Base-by-base conservation (phyloP, 2,113 vertebrate genomes). In the Camelus dromedarius region DNA sequence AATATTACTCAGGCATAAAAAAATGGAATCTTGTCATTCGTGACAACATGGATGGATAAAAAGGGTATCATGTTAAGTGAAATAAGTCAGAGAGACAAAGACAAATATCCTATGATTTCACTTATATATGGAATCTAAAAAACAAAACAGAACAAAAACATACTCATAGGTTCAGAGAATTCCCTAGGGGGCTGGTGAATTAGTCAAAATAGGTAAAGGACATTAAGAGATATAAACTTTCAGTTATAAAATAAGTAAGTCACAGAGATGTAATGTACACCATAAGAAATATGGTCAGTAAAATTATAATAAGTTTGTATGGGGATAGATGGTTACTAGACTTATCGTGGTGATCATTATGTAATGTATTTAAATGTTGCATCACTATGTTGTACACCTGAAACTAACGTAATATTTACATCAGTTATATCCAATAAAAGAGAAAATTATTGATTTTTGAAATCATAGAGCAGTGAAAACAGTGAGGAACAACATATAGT, bases 401-500 rank as follows among this genome's bases (percentile, higher is more conserved):
- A 56, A 79, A 56, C 20, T 35, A 79, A 56, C n/a, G 56, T 79
- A 56, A 15, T 50, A 77, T 77, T 20, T 16, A 26, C n/a, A 56
- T 32, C 30, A 79, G 15, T 35, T 56, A 52, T 54, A 77, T n/a
- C n/a, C 50, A 54, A 54, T 13, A 54, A 54, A 77, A 77, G 52
- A 69, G 20, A 95, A 96, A 79, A 89, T 62, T 9, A 75, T 1
- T 62, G 12, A 30, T 80, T 89, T 79, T 73, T 42, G 38, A 42
- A 42, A 42, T 42, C 19, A 72, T 2, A 92, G 14, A 97, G 62
- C 24, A 95, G 93, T 70, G 22, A 89, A 92, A 96, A 73, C 52
- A 73, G 8, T 48, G 96, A 73, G 1, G 16, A 86, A 35, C 16
- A 75, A 77, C 75, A 92, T 97, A 80, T 19, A 79, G 24, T 52